Evolutionary conservation across 2,797 vertebrate genomes (phyloP), one percentile per base, ranked within the genome.

Genomic region (Florisuga fusca): DNA sequence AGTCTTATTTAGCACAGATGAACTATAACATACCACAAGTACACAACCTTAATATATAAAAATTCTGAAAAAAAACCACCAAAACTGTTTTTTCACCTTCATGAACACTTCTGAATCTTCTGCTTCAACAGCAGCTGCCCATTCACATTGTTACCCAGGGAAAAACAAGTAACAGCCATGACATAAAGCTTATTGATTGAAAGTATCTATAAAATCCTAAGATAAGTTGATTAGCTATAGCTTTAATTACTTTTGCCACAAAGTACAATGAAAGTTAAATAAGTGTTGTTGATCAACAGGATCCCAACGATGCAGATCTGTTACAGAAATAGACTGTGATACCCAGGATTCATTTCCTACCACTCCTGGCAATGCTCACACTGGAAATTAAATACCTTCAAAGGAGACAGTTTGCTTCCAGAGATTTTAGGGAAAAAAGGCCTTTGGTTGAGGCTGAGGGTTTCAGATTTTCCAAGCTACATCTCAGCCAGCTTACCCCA

Each of bases 51-150:
- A 64, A 33, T 38, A 38, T 10, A 22, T 13, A 25, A 10, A 53
- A 83, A 88, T 45, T 27, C 4, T 75, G 53, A 76, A 75, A 46
- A 57, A 6, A 3, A 33, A 79, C 54, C 38, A 12, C 38, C 38
- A 0, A 58, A 67, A 13, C 7, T 1, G 33, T 7, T 66, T 63
- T 67, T 53, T 57, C 29, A 2, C 10, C 12, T 80, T 2, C 1
- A 0, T n/a, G 3, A 9, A 87, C 7, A 36, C 10, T 71, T 54
- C 25, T 34, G 41, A 87, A 82, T 9, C 6, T 77, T 48, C n/a
- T 45, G 17, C 29, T 91, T 84, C 69, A 86, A 54, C 11, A 68
- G 31, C 19, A 74, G 27, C 31, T 58, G 23, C 41, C n/a, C 10
- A 1, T 6, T 62, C 43, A 33, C 12, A 14, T 54, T 66, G 3